Evolutionary conservation across 2,888 invertebrate genomes (phyloP).

Genomic region (Lycaena phlaeas): DNA sequence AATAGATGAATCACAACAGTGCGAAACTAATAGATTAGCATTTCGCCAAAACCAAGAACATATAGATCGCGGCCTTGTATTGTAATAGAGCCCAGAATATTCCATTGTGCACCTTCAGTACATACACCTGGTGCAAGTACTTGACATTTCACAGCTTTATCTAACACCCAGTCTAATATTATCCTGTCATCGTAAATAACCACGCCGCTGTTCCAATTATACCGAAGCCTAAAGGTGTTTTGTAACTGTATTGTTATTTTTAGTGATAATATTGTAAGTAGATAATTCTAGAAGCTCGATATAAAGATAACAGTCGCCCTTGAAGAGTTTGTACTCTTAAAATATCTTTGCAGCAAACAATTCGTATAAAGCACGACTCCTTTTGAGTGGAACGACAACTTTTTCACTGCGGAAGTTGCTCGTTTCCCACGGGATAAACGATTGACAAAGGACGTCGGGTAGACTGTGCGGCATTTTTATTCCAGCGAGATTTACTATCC

Average conservation of each 20-base stretch:
- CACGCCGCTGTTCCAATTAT: conserved; percentile 20
- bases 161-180: conserved; percentile 22
- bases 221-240: conserved; percentile 19
- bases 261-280: not conserved
- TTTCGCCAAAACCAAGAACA: conserved; percentile 15
- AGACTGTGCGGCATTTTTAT: conserved; percentile 5
- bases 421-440: conserved; percentile 8
- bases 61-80: conserved; percentile 46
- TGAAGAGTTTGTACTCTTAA: not conserved
- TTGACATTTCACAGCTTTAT: conserved; percentile 26
- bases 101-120: conserved; percentile 40
- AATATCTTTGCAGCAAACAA: not conserved
- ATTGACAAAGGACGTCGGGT: conserved; percentile 9
- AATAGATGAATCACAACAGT: too few relatives aligned
- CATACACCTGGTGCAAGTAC: conserved; percentile 18
- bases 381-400: conserved; percentile 4
- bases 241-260: conserved; percentile 18
- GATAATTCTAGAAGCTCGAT: not conserved
- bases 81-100: conserved; percentile 49
- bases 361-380: conserved; percentile 4
- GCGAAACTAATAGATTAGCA: conserved; percentile 7
- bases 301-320: not conserved
- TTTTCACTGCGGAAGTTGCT: conserved; percentile 10
- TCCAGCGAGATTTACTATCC: conserved; percentile 2
- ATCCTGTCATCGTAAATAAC: conserved; percentile 27